Base-by-base conservation (phyloP, 1,140 invertebrate species). In the Ceratosolen fusciceps region DNA sequence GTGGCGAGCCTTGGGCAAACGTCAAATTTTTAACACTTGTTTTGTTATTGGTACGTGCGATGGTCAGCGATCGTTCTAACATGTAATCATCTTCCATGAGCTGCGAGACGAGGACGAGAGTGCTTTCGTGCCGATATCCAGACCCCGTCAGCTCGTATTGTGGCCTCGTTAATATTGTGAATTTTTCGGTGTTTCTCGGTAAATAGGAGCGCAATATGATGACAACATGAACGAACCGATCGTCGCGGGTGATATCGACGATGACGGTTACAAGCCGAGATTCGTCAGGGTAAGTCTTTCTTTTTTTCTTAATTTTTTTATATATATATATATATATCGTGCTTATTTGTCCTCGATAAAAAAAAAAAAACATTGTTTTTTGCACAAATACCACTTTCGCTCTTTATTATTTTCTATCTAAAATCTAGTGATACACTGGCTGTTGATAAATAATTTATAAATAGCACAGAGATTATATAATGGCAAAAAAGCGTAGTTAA, bases 161-260 rank as follows among this genome's bases (percentile, higher is more conserved):
- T 65, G 31, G 0, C 19, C 34, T 10, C 37, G 29, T 24, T 60
- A 8, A 19, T 47, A 16, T 26, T 67, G 39, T 16, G 67, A 39
- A 49, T 70, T n/a, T 54, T n/a, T n/a, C 21, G 19, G 29, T 54
- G 72, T 58, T 29, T 19, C 4, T 34, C 58, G 24, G 1, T 29
- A 8, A 2, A 60, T 43, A 21, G 12, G 29, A 21, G 71, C 10
- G 43, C 65, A 74, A 80, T 75, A 60, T 75, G 83, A 82, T 76
- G 83, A 68, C 81, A 89, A 82, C 83, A 90, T 90, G 89, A 90
- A 90, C 81, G 83, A 88, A 8, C 89, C 89, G 68, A 90, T 90
- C 58, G 85, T 90, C 56, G 84, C 89, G 70, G 89, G 89, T 77
- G 89, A 90, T 82, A 83, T 90, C 80, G 83, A 89, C 74, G 89